Evolutionary conservation across 1,140 invertebrate species (phyloP), one percentile per base, ranked within the genome.

Genomic region (Drosophila carrolli): DNA sequence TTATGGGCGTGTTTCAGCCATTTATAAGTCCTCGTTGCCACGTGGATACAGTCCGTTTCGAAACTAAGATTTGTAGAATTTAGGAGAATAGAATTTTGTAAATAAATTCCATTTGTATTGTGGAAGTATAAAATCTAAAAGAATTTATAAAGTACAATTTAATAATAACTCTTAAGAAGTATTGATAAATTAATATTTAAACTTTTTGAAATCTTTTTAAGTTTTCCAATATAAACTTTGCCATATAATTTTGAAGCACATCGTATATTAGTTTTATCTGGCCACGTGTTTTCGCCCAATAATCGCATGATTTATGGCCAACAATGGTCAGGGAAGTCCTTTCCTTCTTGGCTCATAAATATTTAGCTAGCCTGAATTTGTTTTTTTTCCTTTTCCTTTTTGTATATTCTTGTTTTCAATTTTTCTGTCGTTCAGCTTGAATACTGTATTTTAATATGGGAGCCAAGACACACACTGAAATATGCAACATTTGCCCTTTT

Each of bases 361-460:
- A 78, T 65, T 75, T 58, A 48, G 46, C 40, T 29, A 51, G 19
- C 19, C 44, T 46, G 79, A 46, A 61, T 68, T 62, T 56, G 50
- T 58, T 38, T 63, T 8, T 8, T 38, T 63, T 8, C 29, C 2
- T 29, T 63, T 16, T 43, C 37, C 23, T 10, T 40, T 65, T 43
- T 62, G 41, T 13, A 53, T 41, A 35, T 76, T 44, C n/a, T 65
- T 65, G 29, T 50, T 51, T 43, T 44, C 48, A 23, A 70, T 61
- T 65, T 71, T 57, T 51, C 40, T 76, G 60, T 86, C 68, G 41
- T 67, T 78, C 23, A 61, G 75, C 48, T 80, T 67, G 71, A 81
- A 88, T 88, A 88, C 88, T 61, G 54, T 83, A 44, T 88, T 89
- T 83, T 89, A 68, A 88, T 88, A 54, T 68, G 75, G 35, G 65